Base-by-base conservation (phyloP, 2,797 vertebrate species). In the Poeciliopsis paucimaculata region DNA sequence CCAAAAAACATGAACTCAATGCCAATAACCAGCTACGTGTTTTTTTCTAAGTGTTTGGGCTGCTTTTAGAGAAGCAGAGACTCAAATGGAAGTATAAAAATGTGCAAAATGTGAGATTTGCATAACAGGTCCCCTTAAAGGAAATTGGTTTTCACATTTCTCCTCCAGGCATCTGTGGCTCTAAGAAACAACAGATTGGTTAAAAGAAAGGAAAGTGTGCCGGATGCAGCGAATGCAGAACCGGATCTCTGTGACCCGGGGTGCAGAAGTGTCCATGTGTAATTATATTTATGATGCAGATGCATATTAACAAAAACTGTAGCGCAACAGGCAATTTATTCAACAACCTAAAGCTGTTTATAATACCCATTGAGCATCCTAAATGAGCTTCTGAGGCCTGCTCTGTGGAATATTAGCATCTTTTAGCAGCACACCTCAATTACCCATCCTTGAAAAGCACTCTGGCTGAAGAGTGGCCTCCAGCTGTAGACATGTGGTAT, bases 141-240 rank as follows among this genome's bases (percentile, higher is more conserved):
- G 95, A 92, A 94, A 95, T 95, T 57, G 95, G 90, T 95, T 94
- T 95, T 94, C 92, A 89, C 93, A 89, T 94, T 96, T 84, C 77
- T 87, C 77, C 84, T 68, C 39, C 84, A 88, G 89, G 86, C 85
- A 89, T 89, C 81, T 93, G 89, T 88, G 84, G 81, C 87, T 86
- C 82, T 87, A 83, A 84, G 82, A 79, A 88, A 82, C 60, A 73
- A 76, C 76, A 87, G 57, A 86, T 70, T 12, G 72, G 84, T 60
- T 74, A 77, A 78, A 75, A 83, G 83, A 72, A 79, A 89, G 82
- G 79, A 82, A 74, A 84, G 80, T 68, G 26, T 46, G 41, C 73
- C 79, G 82, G 81, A 88, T 88, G 73, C 75, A 55, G 53, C 82
- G 83, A 75, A 90, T 83, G 80, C 73, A 82, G 57, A 68, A 86